phyloP scores from a whole-genome alignment of 2,888 invertebrate species.

The Chaetoderma sp. region DNA sequence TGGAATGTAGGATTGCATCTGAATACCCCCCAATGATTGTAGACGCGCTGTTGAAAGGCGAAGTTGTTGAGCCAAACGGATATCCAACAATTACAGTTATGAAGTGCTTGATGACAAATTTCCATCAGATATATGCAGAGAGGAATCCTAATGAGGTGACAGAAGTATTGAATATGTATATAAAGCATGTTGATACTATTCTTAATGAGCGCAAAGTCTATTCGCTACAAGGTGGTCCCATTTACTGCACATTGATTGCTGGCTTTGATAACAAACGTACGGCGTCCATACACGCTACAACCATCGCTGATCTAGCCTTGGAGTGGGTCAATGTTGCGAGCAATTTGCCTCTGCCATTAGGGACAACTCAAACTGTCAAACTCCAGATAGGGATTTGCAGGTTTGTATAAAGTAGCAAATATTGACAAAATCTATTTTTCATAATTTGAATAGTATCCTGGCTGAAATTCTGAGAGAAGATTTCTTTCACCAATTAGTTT shows the following conservation, averaged over 20 bases:
- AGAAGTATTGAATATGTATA: too few relatives aligned
- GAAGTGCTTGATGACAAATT: too few relatives aligned
- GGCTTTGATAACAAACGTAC: not conserved
- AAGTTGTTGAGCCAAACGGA: constrained; percentile 38
- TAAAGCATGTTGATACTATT: too few relatives aligned
- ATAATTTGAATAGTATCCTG: too few relatives aligned
- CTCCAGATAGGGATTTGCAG: not conserved
- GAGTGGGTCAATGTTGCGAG: not conserved
- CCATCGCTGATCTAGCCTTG: not conserved
- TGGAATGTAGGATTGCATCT: constrained; percentile 48
- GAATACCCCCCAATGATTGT: constrained; percentile 54
- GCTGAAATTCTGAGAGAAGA: too few relatives aligned
- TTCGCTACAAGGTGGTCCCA: not conserved
- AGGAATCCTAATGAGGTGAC: too few relatives aligned
- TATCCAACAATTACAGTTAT: constrained; percentile 41
- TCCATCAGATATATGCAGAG: too few relatives aligned
- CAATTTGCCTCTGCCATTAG: not conserved
- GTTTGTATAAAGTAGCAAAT: too few relatives aligned
- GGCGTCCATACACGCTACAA: not conserved
- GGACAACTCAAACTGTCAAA: not conserved
- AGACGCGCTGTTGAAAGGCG: constrained; percentile 38
- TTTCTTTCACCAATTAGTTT: too few relatives aligned
- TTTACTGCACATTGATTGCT: not conserved
- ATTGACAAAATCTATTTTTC: too few relatives aligned
- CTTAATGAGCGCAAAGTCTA: too few relatives aligned